A percentile compares a stretch with the other conserved stretches of the same genome.
phyloP scores from a whole-genome alignment of 2,888 invertebrate species.

The Tipula lateralis region DNA sequence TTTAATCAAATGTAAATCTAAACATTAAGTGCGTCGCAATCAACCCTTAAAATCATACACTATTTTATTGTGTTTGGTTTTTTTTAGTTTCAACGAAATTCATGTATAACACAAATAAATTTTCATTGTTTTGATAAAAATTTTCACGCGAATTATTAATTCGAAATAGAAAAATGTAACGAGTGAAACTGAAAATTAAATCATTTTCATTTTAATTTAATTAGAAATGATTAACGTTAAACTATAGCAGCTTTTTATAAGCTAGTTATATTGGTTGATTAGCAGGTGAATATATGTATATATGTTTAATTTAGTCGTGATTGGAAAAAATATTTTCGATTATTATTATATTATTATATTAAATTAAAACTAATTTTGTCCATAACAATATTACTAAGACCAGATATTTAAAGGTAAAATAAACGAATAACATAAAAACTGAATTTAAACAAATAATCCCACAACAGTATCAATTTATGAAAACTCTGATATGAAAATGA shows the following conservation, averaged over 20 bases:
- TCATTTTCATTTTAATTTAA: neutral
- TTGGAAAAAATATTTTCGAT: neutral
- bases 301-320: neutral
- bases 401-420: no score
- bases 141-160: slow-evolving; percentile 24
- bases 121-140: neutral
- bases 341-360: no score
- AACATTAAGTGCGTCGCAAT: neutral
- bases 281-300: neutral
- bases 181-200: neutral
- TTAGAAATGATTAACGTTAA: neutral
- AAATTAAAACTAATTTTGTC: no score
- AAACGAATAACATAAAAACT: no score
- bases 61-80: neutral
- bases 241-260: neutral
- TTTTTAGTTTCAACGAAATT: neutral
- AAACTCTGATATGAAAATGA: no score
- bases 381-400: no score
- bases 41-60: neutral
- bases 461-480: no score
- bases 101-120: slow-evolving; percentile 19
- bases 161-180: neutral
- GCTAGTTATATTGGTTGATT: neutral
- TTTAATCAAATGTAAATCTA: neutral
- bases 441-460: no score